phyloP scores from a whole-genome alignment of 2,888 invertebrate genomes.

The Metellina segmentata region DNA sequence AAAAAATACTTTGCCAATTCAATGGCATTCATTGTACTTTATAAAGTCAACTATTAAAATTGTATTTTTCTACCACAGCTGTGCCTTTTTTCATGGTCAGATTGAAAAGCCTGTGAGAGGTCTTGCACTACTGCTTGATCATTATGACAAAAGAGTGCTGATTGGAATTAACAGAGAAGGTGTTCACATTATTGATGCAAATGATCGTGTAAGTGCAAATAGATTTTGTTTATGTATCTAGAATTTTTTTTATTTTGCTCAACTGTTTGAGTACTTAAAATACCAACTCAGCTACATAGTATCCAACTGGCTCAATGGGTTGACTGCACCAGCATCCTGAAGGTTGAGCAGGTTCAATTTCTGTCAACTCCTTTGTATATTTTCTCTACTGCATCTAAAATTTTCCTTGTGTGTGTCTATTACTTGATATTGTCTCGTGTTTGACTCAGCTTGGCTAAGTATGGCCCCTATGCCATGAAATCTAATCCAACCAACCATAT shows the following conservation, averaged over 20 bases:
- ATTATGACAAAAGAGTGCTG: slow-evolving; percentile 92
- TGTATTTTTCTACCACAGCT: slow-evolving; percentile 83
- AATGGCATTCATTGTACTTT: too few relatives aligned
- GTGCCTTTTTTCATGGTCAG: slow-evolving; percentile 96
- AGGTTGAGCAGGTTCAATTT: too few relatives aligned
- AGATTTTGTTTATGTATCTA: background rate
- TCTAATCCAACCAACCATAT: too few relatives aligned
- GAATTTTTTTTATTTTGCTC: background rate
- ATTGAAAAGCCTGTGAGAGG: slow-evolving; percentile 95
- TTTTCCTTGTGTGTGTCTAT: too few relatives aligned
- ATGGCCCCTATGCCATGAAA: too few relatives aligned
- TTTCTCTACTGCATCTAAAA: too few relatives aligned
- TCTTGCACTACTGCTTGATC: slow-evolving; percentile 90
- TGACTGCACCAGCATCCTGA: too few relatives aligned
- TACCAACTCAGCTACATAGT: background rate
- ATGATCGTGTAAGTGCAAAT: slow-evolving; percentile 87
- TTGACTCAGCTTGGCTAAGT: too few relatives aligned
- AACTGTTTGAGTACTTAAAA: background rate
- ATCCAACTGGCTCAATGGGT: background rate
- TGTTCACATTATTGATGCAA: slow-evolving; percentile 91
- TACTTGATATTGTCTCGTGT: too few relatives aligned
- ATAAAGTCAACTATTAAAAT: too few relatives aligned
- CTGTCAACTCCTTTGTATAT: too few relatives aligned
- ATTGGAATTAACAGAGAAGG: slow-evolving; percentile 93
- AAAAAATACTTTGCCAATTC: too few relatives aligned